Percentiles rank a stretch among this genome's conserved stretches.
These are phyloP conservation scores for Trichogramma evanescens DNA, from an alignment of 2,888 invertebrate species.

Conservation along the genomic window DNA sequence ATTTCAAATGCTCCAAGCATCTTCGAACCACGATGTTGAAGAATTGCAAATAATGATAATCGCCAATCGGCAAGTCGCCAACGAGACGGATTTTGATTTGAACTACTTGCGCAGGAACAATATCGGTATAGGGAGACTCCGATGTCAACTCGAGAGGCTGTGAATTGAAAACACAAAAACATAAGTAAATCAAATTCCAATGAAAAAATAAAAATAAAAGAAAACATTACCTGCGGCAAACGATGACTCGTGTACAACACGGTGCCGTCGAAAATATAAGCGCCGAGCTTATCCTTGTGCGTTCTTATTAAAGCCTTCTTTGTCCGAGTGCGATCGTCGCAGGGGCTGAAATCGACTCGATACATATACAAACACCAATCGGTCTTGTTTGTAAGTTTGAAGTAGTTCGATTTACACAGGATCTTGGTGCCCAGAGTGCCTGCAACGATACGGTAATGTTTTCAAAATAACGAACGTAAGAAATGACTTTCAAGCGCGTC, in stretches of 20 bases:
- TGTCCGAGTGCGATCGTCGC: slow-evolving; percentile 58
- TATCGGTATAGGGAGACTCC: neutral
- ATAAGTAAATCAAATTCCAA: neutral
- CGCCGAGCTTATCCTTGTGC: slow-evolving; percentile 54
- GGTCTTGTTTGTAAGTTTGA: slow-evolving; percentile 56
- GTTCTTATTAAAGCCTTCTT: slow-evolving; percentile 56
- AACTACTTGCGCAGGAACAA: slow-evolving; percentile 35
- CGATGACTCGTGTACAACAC: slow-evolving; percentile 59
- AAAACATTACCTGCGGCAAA: slow-evolving; percentile 41
- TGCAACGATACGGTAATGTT: neutral
- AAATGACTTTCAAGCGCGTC: neutral
- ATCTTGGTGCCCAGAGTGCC: neutral
- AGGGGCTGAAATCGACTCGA: slow-evolving; percentile 65
- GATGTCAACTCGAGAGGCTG: neutral
- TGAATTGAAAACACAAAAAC: neutral
- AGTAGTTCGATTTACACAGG: slow-evolving; percentile 57
- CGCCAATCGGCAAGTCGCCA: slow-evolving; percentile 58
- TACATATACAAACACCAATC: slow-evolving; percentile 70
- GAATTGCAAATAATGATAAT: slow-evolving; percentile 64
- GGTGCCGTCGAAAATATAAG: slow-evolving; percentile 68
- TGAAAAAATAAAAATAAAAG: neutral
- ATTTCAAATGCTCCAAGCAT: slow-evolving; percentile 55
- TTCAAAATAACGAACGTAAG: neutral
- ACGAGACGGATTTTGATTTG: slow-evolving; percentile 55
- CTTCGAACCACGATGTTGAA: slow-evolving; percentile 69